Percentiles rank a stretch among this genome's conserved stretches.
Evolutionary conservation across 92 coral and sea anemone genomes (phyloP).

Genomic region (Bergia puertoricense): DNA sequence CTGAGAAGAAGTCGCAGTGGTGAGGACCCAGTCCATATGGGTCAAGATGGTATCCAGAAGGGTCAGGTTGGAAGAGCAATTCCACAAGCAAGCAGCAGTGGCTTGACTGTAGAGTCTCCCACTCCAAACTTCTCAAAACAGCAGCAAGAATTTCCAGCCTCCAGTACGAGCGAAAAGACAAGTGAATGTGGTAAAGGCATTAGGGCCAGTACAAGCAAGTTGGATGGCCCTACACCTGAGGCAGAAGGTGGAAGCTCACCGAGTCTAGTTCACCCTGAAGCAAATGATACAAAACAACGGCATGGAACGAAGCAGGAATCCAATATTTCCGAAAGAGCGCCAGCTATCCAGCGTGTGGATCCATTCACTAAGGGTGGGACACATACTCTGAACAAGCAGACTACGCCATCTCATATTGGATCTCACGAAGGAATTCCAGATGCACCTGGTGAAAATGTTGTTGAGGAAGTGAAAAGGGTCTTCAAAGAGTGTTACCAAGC

Average conservation of each 20-base stretch:
- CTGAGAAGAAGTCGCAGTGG: constrained; percentile 30
- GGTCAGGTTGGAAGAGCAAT: background rate
- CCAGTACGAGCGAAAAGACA: background rate
- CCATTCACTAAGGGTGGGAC: background rate
- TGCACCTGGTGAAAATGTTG: background rate
- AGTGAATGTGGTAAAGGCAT: background rate
- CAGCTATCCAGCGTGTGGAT: background rate
- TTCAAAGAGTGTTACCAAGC: background rate
- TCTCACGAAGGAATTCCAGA: background rate
- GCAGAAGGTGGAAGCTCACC: background rate
- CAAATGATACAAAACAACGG: background rate
- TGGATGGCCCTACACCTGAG: background rate
- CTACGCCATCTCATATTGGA: background rate
- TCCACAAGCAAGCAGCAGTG: background rate
- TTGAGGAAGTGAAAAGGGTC: background rate
- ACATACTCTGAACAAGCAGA: background rate
- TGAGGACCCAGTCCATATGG: background rate
- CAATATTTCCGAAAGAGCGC: background rate
- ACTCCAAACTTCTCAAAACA: background rate
- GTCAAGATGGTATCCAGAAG: background rate
- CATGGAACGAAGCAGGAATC: background rate
- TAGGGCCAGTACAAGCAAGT: background rate
- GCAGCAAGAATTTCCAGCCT: background rate
- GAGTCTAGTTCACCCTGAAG: background rate
- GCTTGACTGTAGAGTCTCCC: background rate